phyloP scores from a whole-genome alignment of 2,888 invertebrate genomes.

The Fragum whitleyi region DNA sequence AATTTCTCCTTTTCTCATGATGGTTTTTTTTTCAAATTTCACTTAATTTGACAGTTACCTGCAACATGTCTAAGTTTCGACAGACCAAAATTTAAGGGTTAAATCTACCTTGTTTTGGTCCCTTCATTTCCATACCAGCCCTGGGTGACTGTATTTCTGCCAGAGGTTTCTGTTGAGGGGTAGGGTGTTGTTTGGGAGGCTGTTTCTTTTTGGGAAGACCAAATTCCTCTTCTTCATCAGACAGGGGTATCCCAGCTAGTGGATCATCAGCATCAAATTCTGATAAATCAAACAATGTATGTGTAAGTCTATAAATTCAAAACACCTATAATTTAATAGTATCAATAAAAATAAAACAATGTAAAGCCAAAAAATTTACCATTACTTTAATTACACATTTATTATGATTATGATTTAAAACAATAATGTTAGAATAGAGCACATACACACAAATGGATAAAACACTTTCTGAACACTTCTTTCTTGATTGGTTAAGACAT shows the following conservation, averaged over 20 bases:
- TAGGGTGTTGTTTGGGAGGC: constrained; percentile 27
- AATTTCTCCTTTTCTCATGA: neutral
- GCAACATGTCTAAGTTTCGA: too few species aligned
- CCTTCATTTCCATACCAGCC: constrained; percentile 13
- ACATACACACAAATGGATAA: too few species aligned
- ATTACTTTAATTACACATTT: neutral
- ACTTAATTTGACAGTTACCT: too few species aligned
- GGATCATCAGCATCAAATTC: constrained; percentile 83
- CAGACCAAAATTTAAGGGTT: too few species aligned
- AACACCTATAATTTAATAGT: neutral
- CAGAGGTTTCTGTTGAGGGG: constrained; percentile 23
- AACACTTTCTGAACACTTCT: too few species aligned
- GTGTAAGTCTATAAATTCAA: neutral
- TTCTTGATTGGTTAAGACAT: too few species aligned
- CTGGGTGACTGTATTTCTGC: constrained; percentile 46
- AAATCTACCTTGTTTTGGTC: constrained; percentile 32
- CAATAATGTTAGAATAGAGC: too few species aligned
- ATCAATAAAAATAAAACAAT: neutral
- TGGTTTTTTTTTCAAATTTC: too few species aligned
- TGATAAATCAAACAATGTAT: constrained; percentile 47
- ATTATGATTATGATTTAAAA: too few species aligned
- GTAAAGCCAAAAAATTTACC: neutral
- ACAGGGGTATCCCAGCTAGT: constrained; percentile 76
- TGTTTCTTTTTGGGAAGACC: constrained; percentile 60
- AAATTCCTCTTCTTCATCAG: constrained; percentile 77